Conservation (phyloP, 2,113 vertebrate genomes). For the Podocnemis expansa region DNA sequence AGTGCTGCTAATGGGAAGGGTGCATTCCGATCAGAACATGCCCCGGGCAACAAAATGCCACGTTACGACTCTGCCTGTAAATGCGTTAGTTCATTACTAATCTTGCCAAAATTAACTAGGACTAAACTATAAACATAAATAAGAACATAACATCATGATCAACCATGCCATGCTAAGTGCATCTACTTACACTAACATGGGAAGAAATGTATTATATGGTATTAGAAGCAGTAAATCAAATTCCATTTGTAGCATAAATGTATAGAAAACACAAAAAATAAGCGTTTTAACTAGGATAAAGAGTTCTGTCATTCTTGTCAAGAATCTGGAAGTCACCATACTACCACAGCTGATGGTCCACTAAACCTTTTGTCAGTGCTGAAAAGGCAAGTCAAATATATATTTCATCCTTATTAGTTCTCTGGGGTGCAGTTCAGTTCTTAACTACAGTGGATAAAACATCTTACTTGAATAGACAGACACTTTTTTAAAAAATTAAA, state of each 20-base stretch:
- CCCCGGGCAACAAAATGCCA: no score
- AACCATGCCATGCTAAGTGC: background rate
- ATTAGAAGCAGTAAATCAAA: background rate
- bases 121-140: conserved; percentile 4
- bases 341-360: background rate
- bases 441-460: background rate
- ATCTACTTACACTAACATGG: background rate
- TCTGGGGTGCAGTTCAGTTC: background rate
- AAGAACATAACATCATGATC: background rate
- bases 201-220: background rate
- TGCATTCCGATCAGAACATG: no score
- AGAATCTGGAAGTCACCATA: background rate
- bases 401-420: background rate
- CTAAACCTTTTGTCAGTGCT: background rate
- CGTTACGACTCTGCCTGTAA: no score
- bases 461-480: background rate
- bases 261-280: background rate
- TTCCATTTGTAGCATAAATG: background rate
- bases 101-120: background rate
- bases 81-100: background rate
- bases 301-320: background rate
- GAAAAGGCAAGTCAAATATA: background rate
- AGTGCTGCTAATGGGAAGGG: no score
- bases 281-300: background rate
- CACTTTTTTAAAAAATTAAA: no score